Evolutionary conservation across 2,113 vertebrate species (phyloP).

Genomic region (Seriola quinqueradiata): DNA sequence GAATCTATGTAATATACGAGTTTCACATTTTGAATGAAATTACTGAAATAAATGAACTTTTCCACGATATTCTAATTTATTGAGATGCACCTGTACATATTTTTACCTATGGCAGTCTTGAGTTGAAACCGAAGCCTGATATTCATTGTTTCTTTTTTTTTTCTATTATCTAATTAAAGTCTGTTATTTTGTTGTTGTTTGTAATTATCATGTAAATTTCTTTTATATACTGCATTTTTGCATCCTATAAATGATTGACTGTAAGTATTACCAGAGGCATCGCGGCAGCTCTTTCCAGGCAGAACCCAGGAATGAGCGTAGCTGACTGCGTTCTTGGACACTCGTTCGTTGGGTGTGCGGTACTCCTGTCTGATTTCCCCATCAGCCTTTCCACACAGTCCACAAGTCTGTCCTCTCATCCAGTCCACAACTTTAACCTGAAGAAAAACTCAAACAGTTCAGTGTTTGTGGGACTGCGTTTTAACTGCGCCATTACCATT

Average conservation of each 20-base stretch:
- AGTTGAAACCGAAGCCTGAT: neutral
- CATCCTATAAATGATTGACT: neutral
- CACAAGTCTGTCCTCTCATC: conserved; percentile 88
- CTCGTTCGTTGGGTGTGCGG: conserved; percentile 77
- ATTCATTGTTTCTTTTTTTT: neutral
- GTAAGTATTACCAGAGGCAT: conserved; percentile 53
- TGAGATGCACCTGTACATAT: neutral
- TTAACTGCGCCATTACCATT: neutral
- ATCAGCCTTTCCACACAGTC: conserved; percentile 87
- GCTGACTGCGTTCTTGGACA: conserved; percentile 79
- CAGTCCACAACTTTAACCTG: conserved; percentile 86
- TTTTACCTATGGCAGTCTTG: conserved; percentile 12
- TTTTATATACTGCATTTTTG: conserved; percentile 1
- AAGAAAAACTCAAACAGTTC: neutral
- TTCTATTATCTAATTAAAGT: neutral
- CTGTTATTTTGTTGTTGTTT: neutral
- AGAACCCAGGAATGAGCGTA: conserved; percentile 87
- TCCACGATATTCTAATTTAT: too few species aligned
- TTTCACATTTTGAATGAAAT: too few species aligned
- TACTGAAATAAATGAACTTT: too few species aligned
- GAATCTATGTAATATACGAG: too few species aligned
- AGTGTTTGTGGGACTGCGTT: neutral
- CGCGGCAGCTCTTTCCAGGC: conserved; percentile 80
- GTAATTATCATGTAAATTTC: neutral
- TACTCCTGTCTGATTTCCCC: conserved; percentile 85